A percentile compares a stretch with the other conserved stretches of the same genome.
Conservation (phyloP, 2,797 vertebrate species). For the Macropus fuliginosus region DNA sequence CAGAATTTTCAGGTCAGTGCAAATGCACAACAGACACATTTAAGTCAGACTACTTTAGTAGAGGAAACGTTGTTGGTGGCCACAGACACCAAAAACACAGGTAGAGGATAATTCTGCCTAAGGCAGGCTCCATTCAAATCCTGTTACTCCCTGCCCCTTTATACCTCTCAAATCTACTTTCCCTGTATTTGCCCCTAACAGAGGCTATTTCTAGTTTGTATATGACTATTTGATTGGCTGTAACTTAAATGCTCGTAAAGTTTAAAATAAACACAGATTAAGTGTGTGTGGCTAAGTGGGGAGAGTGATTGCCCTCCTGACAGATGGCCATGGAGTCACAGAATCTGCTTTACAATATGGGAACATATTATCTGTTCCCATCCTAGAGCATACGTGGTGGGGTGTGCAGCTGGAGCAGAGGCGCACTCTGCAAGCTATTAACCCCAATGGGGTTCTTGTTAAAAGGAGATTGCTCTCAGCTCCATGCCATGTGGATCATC, state of each 20-base stretch:
- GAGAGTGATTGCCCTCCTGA: constrained; percentile 78
- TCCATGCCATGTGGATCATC: constrained; percentile 65
- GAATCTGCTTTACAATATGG: constrained; percentile 76
- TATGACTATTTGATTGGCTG: constrained; percentile 70
- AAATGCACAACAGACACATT: constrained; percentile 75
- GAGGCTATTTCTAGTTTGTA: constrained; percentile 31
- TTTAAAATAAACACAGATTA: constrained; percentile 75
- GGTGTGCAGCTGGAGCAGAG: constrained; percentile 46
- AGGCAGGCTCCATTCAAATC: constrained; percentile 63
- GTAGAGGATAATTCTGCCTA: constrained; percentile 83
- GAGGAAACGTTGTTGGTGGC: constrained; percentile 83
- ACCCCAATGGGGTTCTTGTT: constrained; percentile 65
- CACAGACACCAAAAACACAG: constrained; percentile 82
- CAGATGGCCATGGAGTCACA: constrained; percentile 74
- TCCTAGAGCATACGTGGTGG: constrained; percentile 51
- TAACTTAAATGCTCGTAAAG: constrained; percentile 74
- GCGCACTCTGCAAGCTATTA: constrained; percentile 70
- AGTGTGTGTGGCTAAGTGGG: constrained; percentile 63
- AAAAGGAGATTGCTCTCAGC: constrained; percentile 75
- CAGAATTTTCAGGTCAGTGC: constrained; percentile 81
- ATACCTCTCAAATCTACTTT: neutral
- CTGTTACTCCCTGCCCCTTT: too few species aligned
- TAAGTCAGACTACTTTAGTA: constrained; percentile 70
- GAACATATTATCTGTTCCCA: constrained; percentile 77
- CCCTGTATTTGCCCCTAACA: neutral